These are phyloP conservation scores for Drosophila fungiperda DNA, from an alignment of 2,888 invertebrate species.

Conservation along the genomic window DNA sequence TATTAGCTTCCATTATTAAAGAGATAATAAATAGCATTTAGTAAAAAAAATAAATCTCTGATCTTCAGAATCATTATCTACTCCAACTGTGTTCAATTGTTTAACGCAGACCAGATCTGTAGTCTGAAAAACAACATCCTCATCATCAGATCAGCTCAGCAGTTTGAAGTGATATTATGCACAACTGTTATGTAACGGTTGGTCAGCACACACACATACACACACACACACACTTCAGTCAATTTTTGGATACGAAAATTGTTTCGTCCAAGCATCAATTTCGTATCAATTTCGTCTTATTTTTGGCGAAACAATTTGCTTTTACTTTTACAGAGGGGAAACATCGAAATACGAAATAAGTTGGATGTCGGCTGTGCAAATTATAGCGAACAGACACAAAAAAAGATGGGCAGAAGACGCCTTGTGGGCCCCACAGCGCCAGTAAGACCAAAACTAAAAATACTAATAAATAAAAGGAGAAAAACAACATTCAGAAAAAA, in stretches of 20 bases:
- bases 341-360: constrained; percentile 16
- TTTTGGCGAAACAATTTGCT: constrained; percentile 68
- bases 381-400: constrained; percentile 54
- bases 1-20: neutral
- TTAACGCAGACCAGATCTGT: neutral
- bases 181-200: constrained; percentile 34
- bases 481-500: constrained; percentile 14
- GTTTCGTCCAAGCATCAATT: constrained; percentile 63
- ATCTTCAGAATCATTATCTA: neutral
- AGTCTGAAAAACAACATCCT: neutral
- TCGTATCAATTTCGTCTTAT: constrained; percentile 68
- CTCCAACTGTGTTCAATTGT: neutral
- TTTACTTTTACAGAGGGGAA: constrained; percentile 69
- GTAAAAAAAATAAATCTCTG: neutral
- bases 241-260: constrained; percentile 14
- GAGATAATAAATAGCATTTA: neutral
- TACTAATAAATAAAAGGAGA: constrained; percentile 17
- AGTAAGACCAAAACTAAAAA: constrained; percentile 3
- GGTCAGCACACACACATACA: neutral
- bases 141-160: neutral
- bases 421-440: constrained; percentile 50
- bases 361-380: constrained; percentile 58
- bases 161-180: constrained; percentile 3
- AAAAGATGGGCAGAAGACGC: constrained; percentile 12
- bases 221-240: constrained; percentile 3